Evolutionary conservation across 1,140 invertebrate species (phyloP).

Genomic region (Doryteuthis pealeii): DNA sequence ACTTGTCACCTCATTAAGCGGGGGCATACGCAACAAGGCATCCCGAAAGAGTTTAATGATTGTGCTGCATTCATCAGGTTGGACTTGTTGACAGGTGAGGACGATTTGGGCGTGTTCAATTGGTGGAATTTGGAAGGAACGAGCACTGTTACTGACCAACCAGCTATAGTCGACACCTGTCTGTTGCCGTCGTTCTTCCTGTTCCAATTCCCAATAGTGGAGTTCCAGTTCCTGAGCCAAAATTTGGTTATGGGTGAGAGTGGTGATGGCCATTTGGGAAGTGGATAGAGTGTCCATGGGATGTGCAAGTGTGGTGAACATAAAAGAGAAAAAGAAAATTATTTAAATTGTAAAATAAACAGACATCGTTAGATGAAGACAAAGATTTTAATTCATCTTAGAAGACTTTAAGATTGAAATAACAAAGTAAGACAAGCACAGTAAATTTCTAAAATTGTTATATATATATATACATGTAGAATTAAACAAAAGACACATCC

Average conservation of each 20-base stretch:
- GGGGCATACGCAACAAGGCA: conserved; percentile 39
- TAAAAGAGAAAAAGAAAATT: too few species aligned
- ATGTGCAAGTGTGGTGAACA: too few species aligned
- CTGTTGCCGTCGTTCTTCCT: conserved; percentile 32
- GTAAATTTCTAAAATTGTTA: too few species aligned
- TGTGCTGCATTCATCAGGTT: conserved; percentile 42
- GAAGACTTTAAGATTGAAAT: too few species aligned
- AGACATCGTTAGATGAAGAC: too few species aligned
- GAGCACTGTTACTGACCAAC: conserved; percentile 41
- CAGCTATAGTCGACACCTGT: conserved; percentile 56
- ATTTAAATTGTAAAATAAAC: too few species aligned
- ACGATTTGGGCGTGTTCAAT: conserved; percentile 52
- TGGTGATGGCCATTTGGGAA: too few species aligned
- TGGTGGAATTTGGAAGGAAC: conserved; percentile 49
- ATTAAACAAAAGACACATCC: too few species aligned
- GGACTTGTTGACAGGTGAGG: conserved; percentile 49
- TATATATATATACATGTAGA: too few species aligned
- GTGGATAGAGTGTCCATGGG: too few species aligned
- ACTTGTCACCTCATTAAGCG: conserved; percentile 38
- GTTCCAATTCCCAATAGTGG: conserved; percentile 29
- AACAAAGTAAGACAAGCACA: too few species aligned
- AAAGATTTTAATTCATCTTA: too few species aligned
- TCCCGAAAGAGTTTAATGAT: conserved; percentile 51
- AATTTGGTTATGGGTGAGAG: background rate
- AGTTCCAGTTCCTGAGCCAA: conserved; percentile 33